These are phyloP conservation scores for Thyatira batis DNA, from an alignment of 2,888 invertebrate genomes.

Conservation along the genomic window DNA sequence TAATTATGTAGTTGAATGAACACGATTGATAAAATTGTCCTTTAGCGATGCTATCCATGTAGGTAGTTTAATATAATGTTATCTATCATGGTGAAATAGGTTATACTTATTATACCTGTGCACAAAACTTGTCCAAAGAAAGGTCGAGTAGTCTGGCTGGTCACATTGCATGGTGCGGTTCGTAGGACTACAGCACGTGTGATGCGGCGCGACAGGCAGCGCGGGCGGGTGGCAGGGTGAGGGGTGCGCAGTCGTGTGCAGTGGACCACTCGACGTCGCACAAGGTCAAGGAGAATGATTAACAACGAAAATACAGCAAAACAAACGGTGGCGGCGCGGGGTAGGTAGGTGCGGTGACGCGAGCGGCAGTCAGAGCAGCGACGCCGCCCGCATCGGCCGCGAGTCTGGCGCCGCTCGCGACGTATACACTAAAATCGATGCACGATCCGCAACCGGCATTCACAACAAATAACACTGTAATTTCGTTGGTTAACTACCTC, in stretches of 20 bases:
- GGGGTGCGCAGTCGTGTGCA: constrained; percentile 80
- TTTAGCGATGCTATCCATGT: constrained; percentile 9
- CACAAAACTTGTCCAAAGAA: constrained; percentile 29
- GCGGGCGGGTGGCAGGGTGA: constrained; percentile 65
- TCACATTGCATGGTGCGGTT: constrained; percentile 39
- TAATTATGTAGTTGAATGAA: too few species aligned
- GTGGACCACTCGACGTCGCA: constrained; percentile 82
- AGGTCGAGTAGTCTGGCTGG: constrained; percentile 34
- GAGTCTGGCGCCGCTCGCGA: constrained; percentile 69
- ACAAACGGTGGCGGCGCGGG: constrained; percentile 76
- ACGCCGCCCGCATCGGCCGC: constrained; percentile 74
- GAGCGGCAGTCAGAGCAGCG: constrained; percentile 75
- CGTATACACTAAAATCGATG: constrained; percentile 78
- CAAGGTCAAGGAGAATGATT: constrained; percentile 84
- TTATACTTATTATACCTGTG: constrained; percentile 18
- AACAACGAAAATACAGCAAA: constrained; percentile 83
- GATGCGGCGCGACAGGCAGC: constrained; percentile 67
- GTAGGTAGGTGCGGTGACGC: constrained; percentile 61
- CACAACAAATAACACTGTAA: constrained; percentile 62
- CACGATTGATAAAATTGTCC: background rate
- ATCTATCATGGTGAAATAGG: constrained; percentile 21
- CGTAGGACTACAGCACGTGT: constrained; percentile 64
- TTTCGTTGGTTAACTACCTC: constrained; percentile 50
- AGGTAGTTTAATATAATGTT: background rate
- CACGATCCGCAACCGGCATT: constrained; percentile 75